These are phyloP conservation scores for Yponomeuta malinellus DNA, from an alignment of 2,888 invertebrate species.

Conservation along the genomic window DNA sequence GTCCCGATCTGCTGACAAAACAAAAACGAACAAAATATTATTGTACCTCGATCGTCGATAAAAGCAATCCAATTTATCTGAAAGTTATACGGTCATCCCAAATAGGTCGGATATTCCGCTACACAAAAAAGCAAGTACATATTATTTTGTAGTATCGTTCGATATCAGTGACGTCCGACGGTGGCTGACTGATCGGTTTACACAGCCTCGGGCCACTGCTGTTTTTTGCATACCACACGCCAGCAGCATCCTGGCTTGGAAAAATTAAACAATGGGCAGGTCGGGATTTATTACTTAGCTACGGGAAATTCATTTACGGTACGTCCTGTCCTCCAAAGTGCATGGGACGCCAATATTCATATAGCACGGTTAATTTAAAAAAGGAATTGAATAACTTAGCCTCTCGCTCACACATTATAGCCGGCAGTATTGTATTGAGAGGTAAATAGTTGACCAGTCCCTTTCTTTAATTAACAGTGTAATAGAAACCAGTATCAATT, in stretches of 20 bases:
- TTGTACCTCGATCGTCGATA: not conserved
- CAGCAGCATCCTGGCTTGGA: not conserved
- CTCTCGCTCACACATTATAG: too few relatives aligned
- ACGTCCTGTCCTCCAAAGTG: not conserved
- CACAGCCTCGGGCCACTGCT: not conserved
- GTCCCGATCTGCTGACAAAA: not conserved
- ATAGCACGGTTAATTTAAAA: too few relatives aligned
- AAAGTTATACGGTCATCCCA: slow-evolving; percentile 1
- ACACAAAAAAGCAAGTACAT: not conserved
- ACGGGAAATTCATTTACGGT: not conserved
- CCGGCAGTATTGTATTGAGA: too few relatives aligned
- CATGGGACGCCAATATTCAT: not conserved
- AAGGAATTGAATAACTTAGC: too few relatives aligned
- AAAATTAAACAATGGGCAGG: not conserved
- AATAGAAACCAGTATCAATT: not conserved
- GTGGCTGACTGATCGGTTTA: not conserved
- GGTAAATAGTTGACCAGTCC: too few relatives aligned
- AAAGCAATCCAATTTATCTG: slow-evolving; percentile 1
- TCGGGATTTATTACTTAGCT: not conserved
- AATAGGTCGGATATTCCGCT: not conserved
- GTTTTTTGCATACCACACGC: not conserved
- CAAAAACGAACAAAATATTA: not conserved
- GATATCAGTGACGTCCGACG: not conserved
- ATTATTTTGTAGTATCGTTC: slow-evolving; percentile 1
- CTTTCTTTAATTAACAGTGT: too few relatives aligned